Evolutionary conservation across 1,140 invertebrate genomes (phyloP), one percentile per base, ranked within the genome.

Genomic region (Drosophila tristis): DNA sequence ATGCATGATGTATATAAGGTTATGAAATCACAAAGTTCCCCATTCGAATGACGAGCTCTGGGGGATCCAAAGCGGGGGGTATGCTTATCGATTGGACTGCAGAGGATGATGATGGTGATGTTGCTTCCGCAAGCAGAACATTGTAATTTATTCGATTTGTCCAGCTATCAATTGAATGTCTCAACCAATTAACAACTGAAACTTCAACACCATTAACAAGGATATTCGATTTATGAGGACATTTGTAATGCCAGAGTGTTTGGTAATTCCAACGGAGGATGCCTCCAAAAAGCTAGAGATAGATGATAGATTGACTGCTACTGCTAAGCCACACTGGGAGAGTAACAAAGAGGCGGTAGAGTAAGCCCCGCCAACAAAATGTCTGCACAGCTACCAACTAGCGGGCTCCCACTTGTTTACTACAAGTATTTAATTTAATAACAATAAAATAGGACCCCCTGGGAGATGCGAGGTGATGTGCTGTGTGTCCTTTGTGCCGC

Each of bases 61-160:
- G 29, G 29, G 29, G 29, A 6, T 6, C 20, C 59, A 39, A 0
- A 29, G 29, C 13, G 23, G 62, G 25, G 23, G 16, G 29, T 47
- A 20, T 20, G 16, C 20, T 23, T 49, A 39, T 54, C 61, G 20
- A 48, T 65, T 67, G 39, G 31, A 35, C 31, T 9, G 9, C 9
- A 11, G 9, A 11, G 31, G 9, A 11, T 35, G 20, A 20, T 64
- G 39, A 20, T 20, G 20, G 20, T 2, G 20, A 20, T 20, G 20
- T 0, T 20, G 20, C 20, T 16, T 13, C 49, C 63, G 64, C 50
- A 70, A 70, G 68, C 50, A 51, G 44, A 49, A 48, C 31, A 43
- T 2, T 20, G 43, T 42, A 68, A 68, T 66, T 67, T 64, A 70
- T 70, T 70, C 66, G 63, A 70, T 70, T 70, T 68, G 63, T 23